A percentile compares a stretch with the other conserved stretches of the same genome.
Conservation (phyloP, 2,888 invertebrate species). For the Fabriciana adippe region DNA sequence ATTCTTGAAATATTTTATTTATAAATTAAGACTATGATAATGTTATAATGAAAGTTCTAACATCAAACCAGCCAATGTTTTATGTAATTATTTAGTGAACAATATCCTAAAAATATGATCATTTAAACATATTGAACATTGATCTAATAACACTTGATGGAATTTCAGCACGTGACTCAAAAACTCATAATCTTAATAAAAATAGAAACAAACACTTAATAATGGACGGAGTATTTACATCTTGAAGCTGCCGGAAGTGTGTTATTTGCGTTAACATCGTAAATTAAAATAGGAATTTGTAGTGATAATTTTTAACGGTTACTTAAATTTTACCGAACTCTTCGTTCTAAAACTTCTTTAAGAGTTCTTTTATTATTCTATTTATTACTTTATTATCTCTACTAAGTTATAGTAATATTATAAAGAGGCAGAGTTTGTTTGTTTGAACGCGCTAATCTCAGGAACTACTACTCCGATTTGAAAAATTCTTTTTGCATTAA, state of each 20-base stretch:
- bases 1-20: constrained; percentile 4
- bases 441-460: too few species aligned
- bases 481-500: too few species aligned
- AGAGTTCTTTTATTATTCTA: constrained; percentile 11
- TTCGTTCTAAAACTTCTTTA: constrained; percentile 8
- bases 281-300: constrained; percentile 14
- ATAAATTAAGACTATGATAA: neutral
- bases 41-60: neutral
- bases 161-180: neutral
- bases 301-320: constrained; percentile 13
- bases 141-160: neutral
- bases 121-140: too few species aligned
- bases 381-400: constrained; percentile 2
- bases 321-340: constrained; percentile 17
- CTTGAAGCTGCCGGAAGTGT: neutral
- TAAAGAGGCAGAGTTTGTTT: too few species aligned
- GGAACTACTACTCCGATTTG: too few species aligned
- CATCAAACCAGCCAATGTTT: too few species aligned
- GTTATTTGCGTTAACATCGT: neutral
- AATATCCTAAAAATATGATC: too few species aligned
- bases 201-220: constrained; percentile 10
- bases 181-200: constrained; percentile 1
- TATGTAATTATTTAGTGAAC: too few species aligned
- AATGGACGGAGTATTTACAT: constrained; percentile 8
- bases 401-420: too few species aligned